phyloP scores from a whole-genome alignment of 2,797 vertebrate species.

The Manis pentadactyla region DNA sequence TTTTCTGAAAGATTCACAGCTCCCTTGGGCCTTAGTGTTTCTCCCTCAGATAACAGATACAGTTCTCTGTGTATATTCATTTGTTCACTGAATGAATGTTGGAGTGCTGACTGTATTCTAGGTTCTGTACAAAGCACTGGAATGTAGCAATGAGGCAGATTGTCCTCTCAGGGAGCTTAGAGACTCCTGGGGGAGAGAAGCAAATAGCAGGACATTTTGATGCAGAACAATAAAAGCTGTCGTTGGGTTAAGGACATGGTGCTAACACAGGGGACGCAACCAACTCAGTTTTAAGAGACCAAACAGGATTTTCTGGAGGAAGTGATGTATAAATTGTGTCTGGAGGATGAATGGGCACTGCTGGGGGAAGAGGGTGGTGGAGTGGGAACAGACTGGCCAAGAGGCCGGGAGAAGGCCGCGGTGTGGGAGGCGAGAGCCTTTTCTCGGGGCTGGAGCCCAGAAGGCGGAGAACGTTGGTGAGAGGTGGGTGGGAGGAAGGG shows the following conservation, averaged over 20 bases:
- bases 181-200: neutral
- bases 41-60: neutral
- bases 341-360: neutral
- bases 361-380: neutral
- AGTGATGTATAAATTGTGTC: neutral
- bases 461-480: too few species aligned
- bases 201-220: neutral
- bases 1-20: neutral
- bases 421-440: neutral
- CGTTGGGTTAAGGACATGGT: neutral
- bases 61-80: neutral
- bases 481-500: neutral
- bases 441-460: neutral
- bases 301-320: neutral
- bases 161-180: neutral
- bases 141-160: neutral
- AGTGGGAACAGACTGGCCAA: neutral
- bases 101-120: neutral
- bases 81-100: neutral
- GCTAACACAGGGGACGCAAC: neutral
- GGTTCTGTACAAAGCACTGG: neutral
- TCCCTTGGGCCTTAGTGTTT: neutral
- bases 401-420: neutral
- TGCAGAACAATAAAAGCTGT: neutral
- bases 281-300: neutral